phyloP scores from a whole-genome alignment of 1,140 invertebrate species.

The Drosophila sturtevanti region DNA sequence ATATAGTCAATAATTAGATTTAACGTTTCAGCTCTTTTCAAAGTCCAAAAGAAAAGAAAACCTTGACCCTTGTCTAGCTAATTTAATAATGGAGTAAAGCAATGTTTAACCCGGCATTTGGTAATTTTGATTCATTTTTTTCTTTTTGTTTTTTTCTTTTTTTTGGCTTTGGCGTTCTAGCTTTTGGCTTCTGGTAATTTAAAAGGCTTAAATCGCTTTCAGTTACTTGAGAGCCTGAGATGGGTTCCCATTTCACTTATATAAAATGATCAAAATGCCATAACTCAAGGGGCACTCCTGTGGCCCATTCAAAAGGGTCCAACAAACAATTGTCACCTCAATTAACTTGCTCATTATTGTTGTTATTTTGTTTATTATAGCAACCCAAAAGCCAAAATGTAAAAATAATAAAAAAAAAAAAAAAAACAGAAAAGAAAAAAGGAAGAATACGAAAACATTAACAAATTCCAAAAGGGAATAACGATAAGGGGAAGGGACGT shows the following conservation, averaged over 20 bases:
- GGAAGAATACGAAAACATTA: constrained; percentile 24
- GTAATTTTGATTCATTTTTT: not conserved
- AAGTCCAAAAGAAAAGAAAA: not conserved
- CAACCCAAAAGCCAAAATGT: constrained; percentile 39
- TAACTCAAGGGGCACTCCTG: constrained; percentile 47
- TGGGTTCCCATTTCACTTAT: constrained; percentile 32
- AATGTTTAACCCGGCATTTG: constrained; percentile 1
- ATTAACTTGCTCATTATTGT: constrained; percentile 77
- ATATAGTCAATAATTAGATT: not conserved
- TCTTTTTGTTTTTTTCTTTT: not conserved
- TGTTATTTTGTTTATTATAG: constrained; percentile 44
- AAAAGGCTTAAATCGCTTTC: constrained; percentile 55
- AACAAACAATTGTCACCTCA: constrained; percentile 71
- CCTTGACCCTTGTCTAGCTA: constrained; percentile 29
- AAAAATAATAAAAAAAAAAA: constrained; percentile 51
- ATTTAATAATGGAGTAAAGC: constrained; percentile 29
- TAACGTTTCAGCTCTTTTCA: not conserved
- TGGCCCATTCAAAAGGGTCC: constrained; percentile 40
- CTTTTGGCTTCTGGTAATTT: constrained; percentile 28
- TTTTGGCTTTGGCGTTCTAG: not conserved
- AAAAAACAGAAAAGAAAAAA: constrained; percentile 35
- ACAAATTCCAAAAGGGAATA: constrained; percentile 48
- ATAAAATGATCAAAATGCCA: constrained; percentile 77
- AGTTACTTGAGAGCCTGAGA: constrained; percentile 40
- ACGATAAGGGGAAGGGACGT: constrained; percentile 17